Evolutionary conservation across 1,140 invertebrate species (phyloP).

Genomic region (Copidosoma floridanum): DNA sequence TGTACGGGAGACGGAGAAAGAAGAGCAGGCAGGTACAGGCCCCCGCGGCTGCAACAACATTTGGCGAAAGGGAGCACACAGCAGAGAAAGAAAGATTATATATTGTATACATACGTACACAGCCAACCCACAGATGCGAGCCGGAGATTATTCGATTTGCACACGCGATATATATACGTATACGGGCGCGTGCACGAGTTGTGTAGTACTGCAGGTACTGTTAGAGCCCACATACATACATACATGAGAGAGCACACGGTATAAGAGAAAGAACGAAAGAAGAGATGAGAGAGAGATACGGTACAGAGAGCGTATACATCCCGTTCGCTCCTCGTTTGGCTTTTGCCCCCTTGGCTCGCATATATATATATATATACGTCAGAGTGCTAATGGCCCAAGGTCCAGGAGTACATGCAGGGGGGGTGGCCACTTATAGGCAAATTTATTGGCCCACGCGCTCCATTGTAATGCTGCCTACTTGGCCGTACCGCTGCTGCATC

Average conservation of each 20-base stretch:
- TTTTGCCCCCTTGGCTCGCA: too few species aligned
- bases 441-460: constrained; percentile 24
- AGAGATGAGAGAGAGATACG: too few species aligned
- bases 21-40: not conserved
- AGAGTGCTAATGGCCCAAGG: too few species aligned
- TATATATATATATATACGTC: constrained; percentile 1
- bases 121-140: not conserved
- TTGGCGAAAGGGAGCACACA: too few species aligned
- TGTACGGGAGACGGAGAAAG: not conserved
- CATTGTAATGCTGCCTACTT: not conserved
- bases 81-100: too few species aligned
- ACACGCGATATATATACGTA: not conserved
- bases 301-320: too few species aligned
- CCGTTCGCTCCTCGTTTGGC: constrained; percentile 11
- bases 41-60: not conserved
- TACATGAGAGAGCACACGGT: too few species aligned
- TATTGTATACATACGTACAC: too few species aligned
- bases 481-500: not conserved
- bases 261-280: too few species aligned
- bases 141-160: constrained; percentile 19
- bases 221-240: too few species aligned
- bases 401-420: too few species aligned
- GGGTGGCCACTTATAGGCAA: constrained; percentile 15
- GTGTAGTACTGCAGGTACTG: too few species aligned
- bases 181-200: not conserved